Base-by-base conservation (phyloP, 1,140 invertebrate species). In the Drosophila oshimai region DNA sequence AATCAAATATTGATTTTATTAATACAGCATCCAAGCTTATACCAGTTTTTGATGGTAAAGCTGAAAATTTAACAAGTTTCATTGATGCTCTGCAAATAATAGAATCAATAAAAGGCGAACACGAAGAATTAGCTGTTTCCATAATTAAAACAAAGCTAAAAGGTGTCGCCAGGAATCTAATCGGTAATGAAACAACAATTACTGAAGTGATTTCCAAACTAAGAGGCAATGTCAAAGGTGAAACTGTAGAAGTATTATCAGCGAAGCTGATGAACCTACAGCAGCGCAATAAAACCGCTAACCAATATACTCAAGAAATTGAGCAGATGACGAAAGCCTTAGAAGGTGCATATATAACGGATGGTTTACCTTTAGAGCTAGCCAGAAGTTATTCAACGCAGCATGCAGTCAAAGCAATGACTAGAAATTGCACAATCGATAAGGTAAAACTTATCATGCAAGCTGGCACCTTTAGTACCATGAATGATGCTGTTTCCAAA, bases 371-470 rank as follows among this genome's bases (percentile, higher is more conserved):
- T 3, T 5, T 50, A 6, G 44, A 18, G 17, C 33, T 33, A 41
- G 61, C 41, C 18, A 46, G 17, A 54, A 45, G 31, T 46, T 64
- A 55, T 64, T 55, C 42, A 1, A 46, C 18, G 0, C 26, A 64
- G 51, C 5, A n/a, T 33, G 36, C 29, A 42, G 26, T 58, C 0
- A 58, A 44, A 7, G 45, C 54, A 34, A 67, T 58, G 54, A 31
- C 36, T 4, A 46, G 44, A 29, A 73, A 61, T 18, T 73, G 42
- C 17, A 4, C 22, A 6, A 61, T 29, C 3, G 36, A 69, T 34
- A 61, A 49, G 31, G 47, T 67, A n/a, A 51, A 51, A 65, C 13
- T 57, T 26, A 53, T 65, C 13, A 60, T 68, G 62, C 46, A 68
- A 10, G 51, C 51, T 13, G 53, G 47, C 4, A 22, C 28, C 4